phyloP scores from a whole-genome alignment of 2,113 vertebrate species.

The Scophthalmus maximus region DNA sequence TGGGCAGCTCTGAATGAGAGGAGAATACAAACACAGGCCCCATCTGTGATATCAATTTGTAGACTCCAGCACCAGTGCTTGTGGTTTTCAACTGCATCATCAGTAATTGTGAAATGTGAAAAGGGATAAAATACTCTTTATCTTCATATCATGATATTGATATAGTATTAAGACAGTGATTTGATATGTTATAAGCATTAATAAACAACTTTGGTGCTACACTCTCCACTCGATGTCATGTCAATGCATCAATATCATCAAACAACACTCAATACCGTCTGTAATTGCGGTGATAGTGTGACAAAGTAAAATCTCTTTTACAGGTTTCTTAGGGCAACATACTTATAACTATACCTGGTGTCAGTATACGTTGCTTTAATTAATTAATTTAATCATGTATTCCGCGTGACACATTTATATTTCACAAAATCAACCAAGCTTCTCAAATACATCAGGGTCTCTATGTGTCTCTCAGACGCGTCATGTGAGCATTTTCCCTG shows the following conservation, averaged over 20 bases:
- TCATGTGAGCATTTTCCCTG: neutral
- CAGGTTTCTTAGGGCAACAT: neutral
- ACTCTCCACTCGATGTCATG: no score
- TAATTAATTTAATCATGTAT: neutral
- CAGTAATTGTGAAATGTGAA: neutral
- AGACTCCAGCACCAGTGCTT: neutral
- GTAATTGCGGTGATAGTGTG: neutral
- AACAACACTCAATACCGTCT: neutral
- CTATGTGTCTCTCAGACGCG: neutral
- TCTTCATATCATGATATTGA: neutral
- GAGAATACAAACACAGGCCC: neutral
- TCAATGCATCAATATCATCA: neutral
- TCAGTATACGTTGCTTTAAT: neutral
- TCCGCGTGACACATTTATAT: neutral
- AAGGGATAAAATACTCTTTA: neutral
- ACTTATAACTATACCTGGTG: neutral
- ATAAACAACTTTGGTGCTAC: neutral
- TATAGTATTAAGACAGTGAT: neutral
- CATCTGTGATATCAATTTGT: neutral
- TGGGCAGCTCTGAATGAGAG: conserved; percentile 3
- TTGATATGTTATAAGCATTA: neutral
- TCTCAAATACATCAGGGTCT: neutral
- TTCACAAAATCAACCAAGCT: neutral
- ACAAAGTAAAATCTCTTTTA: neutral
- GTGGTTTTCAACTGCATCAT: neutral